phyloP scores from a whole-genome alignment of 2,113 vertebrate genomes.

The Indicator maculatus region DNA sequence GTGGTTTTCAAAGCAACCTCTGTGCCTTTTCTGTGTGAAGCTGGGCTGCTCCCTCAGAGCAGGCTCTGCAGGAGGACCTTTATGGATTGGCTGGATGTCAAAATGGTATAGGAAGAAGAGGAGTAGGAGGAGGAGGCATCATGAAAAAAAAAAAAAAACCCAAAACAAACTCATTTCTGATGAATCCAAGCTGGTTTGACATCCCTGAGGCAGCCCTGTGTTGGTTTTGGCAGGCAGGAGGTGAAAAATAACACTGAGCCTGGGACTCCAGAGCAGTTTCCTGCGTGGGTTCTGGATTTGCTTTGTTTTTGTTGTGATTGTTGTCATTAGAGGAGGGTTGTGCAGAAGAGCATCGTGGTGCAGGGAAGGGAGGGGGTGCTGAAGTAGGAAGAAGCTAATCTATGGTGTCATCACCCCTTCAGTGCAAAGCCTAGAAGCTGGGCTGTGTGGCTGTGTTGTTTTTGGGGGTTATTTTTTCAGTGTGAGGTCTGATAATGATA shows the following conservation, averaged over 20 bases:
- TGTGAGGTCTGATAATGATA: conserved; percentile 67
- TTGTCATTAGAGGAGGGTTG: conserved; percentile 56
- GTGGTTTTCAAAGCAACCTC: not conserved
- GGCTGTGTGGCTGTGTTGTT: no score
- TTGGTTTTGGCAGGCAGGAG: conserved; percentile 64
- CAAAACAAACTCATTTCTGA: conserved; percentile 31
- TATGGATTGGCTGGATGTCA: not conserved
- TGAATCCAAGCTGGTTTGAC: conserved; percentile 57
- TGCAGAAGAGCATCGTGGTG: conserved; percentile 17
- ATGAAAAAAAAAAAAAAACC: conserved; percentile 23
- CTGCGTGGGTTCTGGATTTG: conserved; percentile 60
- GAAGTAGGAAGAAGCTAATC: conserved; percentile 72
- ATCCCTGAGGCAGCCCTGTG: conserved; percentile 54
- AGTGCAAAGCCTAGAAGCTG: conserved; percentile 58
- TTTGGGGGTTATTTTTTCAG: not conserved
- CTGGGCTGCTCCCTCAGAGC: not conserved
- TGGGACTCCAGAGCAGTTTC: conserved; percentile 54
- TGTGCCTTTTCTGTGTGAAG: not conserved
- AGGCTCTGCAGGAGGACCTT: conserved; percentile 15
- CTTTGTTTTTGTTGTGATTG: conserved; percentile 51
- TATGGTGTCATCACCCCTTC: conserved; percentile 61
- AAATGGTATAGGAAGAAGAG: not conserved
- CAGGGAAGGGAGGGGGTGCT: not conserved
- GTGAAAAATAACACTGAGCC: conserved; percentile 64
- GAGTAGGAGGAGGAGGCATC: not conserved